Evolutionary conservation across 2,888 invertebrate genomes (phyloP), one percentile per base, ranked within the genome.

Genomic region (Tridacna gigas): DNA sequence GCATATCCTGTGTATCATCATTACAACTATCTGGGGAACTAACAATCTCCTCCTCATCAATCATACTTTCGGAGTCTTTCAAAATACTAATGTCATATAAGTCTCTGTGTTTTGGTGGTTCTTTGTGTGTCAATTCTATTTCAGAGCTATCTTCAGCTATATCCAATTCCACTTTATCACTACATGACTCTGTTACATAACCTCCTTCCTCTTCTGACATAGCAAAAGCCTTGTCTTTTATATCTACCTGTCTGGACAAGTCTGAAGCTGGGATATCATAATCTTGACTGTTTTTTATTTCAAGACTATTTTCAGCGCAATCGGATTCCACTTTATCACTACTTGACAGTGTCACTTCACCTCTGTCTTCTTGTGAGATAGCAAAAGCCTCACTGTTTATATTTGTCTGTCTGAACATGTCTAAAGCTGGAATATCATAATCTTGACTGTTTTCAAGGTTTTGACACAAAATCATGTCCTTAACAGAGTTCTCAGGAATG

Each of bases 11-110:
- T 37, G 37, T 60, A 18, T 67, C 37, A 18, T 25, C 47, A 22
- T 22, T n/a, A 47, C 5, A 45, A n/a, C 12, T 47, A 15, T 18
- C 25, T 11, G 28, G 45, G 1, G 45, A n/a, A 71, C 22, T 26
- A 25, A 28, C 69, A 20, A 25, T 20, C 2, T 56, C 69, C 5
- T 69, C 61, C 26, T 82, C 82, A 67, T 82, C 78, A 47, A 63
- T 61, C 82, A 74, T 77, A 74, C 82, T 82, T 78, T 78, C 78
- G 22, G 80, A 80, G 61, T 80, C 80, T 20, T 76, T 76, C 26
- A 73, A 45, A 48, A 80, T 80, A 51, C 63, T 76, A n/a, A 79
- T 28, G n/a, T 79, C 79, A 79, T 66, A 71, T 13, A 73, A n/a
- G 73, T 69, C 60, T 20, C 9, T 20, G 18, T 56, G 56, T 37